These are phyloP conservation scores for Megamerina dolium DNA, from an alignment of 2,888 invertebrate species.

Conservation along the genomic window DNA sequence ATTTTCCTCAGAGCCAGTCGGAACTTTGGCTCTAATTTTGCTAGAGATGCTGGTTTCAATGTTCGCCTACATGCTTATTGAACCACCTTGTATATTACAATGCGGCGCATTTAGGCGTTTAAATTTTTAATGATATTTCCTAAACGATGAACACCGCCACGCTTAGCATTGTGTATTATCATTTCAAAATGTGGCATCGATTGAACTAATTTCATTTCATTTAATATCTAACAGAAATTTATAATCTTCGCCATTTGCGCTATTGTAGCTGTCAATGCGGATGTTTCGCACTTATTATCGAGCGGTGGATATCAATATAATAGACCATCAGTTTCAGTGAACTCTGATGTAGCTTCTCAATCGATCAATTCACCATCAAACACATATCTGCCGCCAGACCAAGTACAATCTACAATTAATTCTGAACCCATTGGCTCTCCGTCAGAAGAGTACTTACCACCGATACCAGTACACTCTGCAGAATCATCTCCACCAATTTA, in stretches of 20 bases:
- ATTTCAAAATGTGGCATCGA: too few relatives aligned
- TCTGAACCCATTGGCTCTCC: slow-evolving; percentile 9
- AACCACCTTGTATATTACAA: too few relatives aligned
- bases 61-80: too few relatives aligned
- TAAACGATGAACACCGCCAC: too few relatives aligned
- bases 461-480: slow-evolving; percentile 9
- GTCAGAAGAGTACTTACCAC: slow-evolving; percentile 11
- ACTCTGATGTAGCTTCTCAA: too few relatives aligned
- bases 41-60: too few relatives aligned
- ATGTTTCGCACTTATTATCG: slow-evolving; percentile 10
- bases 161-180: too few relatives aligned
- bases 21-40: too few relatives aligned
- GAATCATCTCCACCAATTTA: slow-evolving; percentile 4
- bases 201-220: not conserved
- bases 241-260: slow-evolving; percentile 6
- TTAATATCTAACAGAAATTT: slow-evolving; percentile 5
- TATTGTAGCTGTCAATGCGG: slow-evolving; percentile 7
- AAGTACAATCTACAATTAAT: not conserved
- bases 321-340: not conserved
- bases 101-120: too few relatives aligned
- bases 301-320: slow-evolving; percentile 8
- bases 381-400: slow-evolving; percentile 1
- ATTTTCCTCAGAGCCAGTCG: too few relatives aligned
- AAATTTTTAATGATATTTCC: too few relatives aligned
- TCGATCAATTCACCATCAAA: too few relatives aligned